These are phyloP conservation scores for Apistogramma diplotaenia DNA, from an alignment of 2,113 vertebrate species.

Conservation along the genomic window DNA sequence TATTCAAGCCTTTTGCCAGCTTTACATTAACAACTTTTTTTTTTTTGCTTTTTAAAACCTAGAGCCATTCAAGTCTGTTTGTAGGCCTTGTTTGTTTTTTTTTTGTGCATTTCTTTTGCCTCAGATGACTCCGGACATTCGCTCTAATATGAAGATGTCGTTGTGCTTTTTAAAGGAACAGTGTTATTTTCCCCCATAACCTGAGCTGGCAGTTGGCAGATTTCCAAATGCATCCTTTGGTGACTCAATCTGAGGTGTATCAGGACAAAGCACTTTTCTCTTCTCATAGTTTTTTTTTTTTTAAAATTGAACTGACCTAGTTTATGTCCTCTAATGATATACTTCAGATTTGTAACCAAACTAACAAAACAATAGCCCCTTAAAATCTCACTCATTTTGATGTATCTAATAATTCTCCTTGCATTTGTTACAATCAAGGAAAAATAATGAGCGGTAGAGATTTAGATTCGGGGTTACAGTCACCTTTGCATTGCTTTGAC, in stretches of 20 bases:
- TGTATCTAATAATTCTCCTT: constrained; percentile 71
- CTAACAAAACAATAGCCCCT: constrained; percentile 35
- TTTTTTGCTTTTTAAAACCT: constrained; percentile 29
- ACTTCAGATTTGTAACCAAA: constrained; percentile 64
- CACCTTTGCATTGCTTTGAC: constrained; percentile 55
- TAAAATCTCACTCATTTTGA: constrained; percentile 55
- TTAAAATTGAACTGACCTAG: constrained; percentile 16
- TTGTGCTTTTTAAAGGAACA: constrained; percentile 57
- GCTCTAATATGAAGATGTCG: constrained; percentile 71
- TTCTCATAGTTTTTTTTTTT: constrained; percentile 14
- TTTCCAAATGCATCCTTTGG: constrained; percentile 59
- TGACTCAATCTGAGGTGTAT: constrained; percentile 68
- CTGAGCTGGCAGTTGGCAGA: constrained; percentile 73
- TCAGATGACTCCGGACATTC: constrained; percentile 75
- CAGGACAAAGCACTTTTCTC: constrained; percentile 77
- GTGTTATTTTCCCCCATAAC: constrained; percentile 61
- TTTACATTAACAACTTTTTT: constrained; percentile 51
- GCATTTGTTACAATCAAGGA: constrained; percentile 77
- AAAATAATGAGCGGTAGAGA: constrained; percentile 60
- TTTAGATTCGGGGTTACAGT: constrained; percentile 64
- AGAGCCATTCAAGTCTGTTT: constrained; percentile 40
- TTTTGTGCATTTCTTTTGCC: background rate
- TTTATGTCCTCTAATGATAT: constrained; percentile 44
- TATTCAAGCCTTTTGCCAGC: constrained; percentile 67
- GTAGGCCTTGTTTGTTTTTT: constrained; percentile 21